These are phyloP conservation scores for Diglossa cyanea DNA, from an alignment of 2,797 vertebrate genomes.

Conservation along the genomic window DNA sequence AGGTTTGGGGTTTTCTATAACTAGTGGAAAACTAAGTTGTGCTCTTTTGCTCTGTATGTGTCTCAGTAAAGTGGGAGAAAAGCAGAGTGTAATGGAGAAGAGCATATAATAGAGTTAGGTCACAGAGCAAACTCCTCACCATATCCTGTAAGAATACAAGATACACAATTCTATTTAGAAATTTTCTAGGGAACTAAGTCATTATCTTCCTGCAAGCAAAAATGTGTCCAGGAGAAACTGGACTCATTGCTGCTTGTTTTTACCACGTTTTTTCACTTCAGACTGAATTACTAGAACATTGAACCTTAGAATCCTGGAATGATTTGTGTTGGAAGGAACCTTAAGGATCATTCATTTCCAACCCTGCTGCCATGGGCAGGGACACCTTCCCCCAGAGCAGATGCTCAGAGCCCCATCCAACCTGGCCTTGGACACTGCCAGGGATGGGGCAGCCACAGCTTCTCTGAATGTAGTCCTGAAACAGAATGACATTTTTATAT, in stretches of 20 bases:
- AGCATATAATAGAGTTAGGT: neutral
- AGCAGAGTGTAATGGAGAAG: neutral
- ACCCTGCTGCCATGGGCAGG: neutral
- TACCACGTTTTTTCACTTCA: neutral
- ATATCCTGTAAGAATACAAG: neutral
- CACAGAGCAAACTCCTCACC: neutral
- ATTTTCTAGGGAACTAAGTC: neutral
- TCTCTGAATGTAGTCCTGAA: neutral
- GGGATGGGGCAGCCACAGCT: neutral
- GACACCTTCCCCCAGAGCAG: neutral
- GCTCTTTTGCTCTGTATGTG: neutral
- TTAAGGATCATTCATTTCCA: neutral
- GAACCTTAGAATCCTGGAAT: neutral
- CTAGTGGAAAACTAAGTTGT: neutral
- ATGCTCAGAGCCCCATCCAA: neutral
- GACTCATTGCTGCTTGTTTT: neutral
- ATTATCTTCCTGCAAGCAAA: neutral
- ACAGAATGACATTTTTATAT: neutral
- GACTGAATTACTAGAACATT: neutral
- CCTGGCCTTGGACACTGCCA: neutral
- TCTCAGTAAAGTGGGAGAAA: neutral
- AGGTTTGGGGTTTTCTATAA: neutral
- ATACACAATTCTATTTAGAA: neutral
- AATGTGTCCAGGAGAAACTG: neutral
- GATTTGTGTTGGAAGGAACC: neutral